Evolutionary conservation across 2,113 vertebrate genomes (phyloP).

Genomic region (Cinclus mexicanus): DNA sequence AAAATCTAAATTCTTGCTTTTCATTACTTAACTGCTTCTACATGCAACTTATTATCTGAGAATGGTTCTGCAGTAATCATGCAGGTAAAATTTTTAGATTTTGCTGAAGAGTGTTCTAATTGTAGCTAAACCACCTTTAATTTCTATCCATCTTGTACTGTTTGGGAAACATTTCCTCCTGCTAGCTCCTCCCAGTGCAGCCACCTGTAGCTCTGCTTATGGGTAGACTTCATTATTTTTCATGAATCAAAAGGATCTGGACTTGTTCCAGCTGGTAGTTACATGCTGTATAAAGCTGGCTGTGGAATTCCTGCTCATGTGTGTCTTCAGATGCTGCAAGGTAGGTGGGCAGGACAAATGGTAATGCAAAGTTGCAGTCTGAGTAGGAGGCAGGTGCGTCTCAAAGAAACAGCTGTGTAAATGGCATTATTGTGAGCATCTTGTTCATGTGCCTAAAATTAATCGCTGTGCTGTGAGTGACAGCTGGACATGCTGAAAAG

Average conservation of each 20-base stretch:
- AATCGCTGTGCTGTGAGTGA: fast-evolving
- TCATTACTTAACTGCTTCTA: not conserved
- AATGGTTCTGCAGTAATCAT: not conserved
- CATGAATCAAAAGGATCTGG: not conserved
- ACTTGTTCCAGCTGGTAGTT: not conserved
- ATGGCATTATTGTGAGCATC: not conserved
- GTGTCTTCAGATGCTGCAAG: not conserved
- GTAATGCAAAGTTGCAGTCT: not conserved
- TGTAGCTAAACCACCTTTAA: not conserved
- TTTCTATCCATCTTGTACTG: not conserved
- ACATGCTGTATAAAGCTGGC: not conserved
- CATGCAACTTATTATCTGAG: not conserved
- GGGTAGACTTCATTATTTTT: not conserved
- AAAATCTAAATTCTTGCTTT: not conserved
- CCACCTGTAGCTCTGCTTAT: not conserved
- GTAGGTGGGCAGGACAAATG: not conserved
- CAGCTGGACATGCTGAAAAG: not conserved
- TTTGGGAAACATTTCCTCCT: not conserved
- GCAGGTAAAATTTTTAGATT: not conserved
- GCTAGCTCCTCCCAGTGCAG: not conserved
- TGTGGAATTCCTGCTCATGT: not conserved
- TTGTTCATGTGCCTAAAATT: not conserved
- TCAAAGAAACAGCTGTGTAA: not conserved
- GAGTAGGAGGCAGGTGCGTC: not conserved
- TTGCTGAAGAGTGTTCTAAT: not conserved